These are phyloP conservation scores for Hirtodrosophila confusa DNA, from an alignment of 2,888 invertebrate genomes.

Conservation along the genomic window DNA sequence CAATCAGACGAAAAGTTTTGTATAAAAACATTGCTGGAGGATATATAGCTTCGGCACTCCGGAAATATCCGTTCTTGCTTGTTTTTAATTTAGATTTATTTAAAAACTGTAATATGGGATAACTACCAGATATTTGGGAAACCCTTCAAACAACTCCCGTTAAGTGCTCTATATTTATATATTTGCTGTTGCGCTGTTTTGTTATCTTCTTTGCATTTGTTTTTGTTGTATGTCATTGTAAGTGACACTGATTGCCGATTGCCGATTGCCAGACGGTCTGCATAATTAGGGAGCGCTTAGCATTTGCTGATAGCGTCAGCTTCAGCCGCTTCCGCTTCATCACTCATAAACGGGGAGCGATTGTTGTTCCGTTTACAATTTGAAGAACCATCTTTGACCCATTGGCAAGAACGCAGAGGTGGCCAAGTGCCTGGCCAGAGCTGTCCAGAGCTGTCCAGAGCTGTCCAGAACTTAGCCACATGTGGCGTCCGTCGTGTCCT, in stretches of 20 bases:
- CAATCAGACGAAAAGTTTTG: no score
- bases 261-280: slow-evolving; percentile 58
- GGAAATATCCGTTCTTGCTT: no score
- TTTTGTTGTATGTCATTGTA: slow-evolving; percentile 53
- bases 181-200: slow-evolving; percentile 32
- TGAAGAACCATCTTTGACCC: no score
- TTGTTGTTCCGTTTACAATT: slow-evolving; percentile 12
- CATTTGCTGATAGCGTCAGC: slow-evolving; percentile 59
- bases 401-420: slow-evolving; percentile 1
- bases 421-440: slow-evolving; percentile 13
- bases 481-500: slow-evolving; percentile 36
- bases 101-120: no score
- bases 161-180: slow-evolving; percentile 30
- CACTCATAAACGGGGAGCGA: slow-evolving; percentile 29
- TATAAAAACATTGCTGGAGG: no score
- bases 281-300: slow-evolving; percentile 68
- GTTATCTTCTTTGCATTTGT: slow-evolving; percentile 39
- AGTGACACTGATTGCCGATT: slow-evolving; percentile 67
- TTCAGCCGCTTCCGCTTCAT: slow-evolving; percentile 54
- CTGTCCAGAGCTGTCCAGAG: background rate
- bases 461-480: slow-evolving; percentile 25
- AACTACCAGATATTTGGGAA: background rate
- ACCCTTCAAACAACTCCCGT: slow-evolving; percentile 26
- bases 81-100: no score
- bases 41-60: no score